Conservation (phyloP, 2,113 vertebrate genomes). For the Ariopsis seemanni region DNA sequence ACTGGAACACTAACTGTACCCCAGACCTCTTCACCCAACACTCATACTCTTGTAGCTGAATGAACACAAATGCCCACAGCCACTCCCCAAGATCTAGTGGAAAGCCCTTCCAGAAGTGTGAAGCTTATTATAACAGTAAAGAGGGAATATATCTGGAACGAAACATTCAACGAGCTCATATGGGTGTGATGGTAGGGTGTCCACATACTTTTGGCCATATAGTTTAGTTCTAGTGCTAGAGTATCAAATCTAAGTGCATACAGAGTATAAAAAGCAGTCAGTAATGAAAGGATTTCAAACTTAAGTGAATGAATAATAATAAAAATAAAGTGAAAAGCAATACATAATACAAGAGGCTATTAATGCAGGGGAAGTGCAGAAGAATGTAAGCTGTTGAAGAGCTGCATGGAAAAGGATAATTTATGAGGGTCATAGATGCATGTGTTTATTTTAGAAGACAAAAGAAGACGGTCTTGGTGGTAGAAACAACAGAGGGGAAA, state of each 20-base stretch:
- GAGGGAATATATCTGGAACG: neutral
- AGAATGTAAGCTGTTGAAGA: neutral
- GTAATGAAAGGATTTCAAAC: neutral
- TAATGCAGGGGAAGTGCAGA: neutral
- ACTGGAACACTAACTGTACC: too few species aligned
- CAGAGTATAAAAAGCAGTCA: neutral
- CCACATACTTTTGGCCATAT: neutral
- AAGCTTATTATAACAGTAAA: neutral
- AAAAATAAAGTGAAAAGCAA: neutral
- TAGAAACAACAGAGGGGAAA: neutral
- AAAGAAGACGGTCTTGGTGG: neutral
- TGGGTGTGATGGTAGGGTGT: neutral
- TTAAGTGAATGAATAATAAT: neutral
- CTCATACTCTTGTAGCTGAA: neutral
- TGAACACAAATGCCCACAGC: neutral
- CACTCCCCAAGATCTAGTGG: neutral
- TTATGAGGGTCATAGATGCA: constrained; percentile 3
- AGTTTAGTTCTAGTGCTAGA: neutral
- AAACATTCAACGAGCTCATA: neutral
- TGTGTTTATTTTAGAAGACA: constrained; percentile 2
- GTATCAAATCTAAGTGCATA: neutral
- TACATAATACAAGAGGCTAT: neutral
- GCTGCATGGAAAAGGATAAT: neutral
- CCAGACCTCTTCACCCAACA: too few species aligned
- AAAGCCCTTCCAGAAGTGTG: neutral